phyloP scores from a whole-genome alignment of 1,140 invertebrate species.

The Camponotus vicinus region DNA sequence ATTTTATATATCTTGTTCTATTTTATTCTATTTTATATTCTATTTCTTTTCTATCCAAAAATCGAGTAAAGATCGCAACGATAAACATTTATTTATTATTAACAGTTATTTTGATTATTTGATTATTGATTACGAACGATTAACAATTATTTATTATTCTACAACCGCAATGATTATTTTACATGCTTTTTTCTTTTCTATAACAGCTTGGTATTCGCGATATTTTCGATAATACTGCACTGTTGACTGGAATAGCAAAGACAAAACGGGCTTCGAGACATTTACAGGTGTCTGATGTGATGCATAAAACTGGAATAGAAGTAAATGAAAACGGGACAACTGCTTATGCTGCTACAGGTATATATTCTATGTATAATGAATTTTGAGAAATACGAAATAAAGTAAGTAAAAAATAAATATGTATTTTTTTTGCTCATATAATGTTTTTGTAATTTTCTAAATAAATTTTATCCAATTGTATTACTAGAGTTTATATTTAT shows the following conservation, averaged over 20 bases:
- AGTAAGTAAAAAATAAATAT: neutral
- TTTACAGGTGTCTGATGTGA: constrained; percentile 90
- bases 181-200: neutral
- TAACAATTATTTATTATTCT: too few species aligned
- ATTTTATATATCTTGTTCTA: too few species aligned
- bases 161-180: neutral
- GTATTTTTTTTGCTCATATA: too few species aligned
- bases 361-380: neutral
- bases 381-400: neutral
- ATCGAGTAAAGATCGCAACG: too few species aligned
- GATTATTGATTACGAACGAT: too few species aligned
- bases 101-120: too few species aligned
- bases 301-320: constrained; percentile 94
- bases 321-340: constrained; percentile 94
- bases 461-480: constrained; percentile 14
- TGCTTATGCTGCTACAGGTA: constrained; percentile 92
- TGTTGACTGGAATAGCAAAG: constrained; percentile 88
- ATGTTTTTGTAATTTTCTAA: neutral
- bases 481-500: neutral
- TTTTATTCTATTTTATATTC: too few species aligned
- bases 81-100: too few species aligned
- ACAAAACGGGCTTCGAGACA: constrained; percentile 84
- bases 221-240: constrained; percentile 90
- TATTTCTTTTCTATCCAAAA: too few species aligned
- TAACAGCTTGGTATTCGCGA: constrained; percentile 89